A percentile compares a stretch with the other conserved stretches of the same genome.
phyloP scores from a whole-genome alignment of 2,113 vertebrate species.

The Cavia aperea region DNA sequence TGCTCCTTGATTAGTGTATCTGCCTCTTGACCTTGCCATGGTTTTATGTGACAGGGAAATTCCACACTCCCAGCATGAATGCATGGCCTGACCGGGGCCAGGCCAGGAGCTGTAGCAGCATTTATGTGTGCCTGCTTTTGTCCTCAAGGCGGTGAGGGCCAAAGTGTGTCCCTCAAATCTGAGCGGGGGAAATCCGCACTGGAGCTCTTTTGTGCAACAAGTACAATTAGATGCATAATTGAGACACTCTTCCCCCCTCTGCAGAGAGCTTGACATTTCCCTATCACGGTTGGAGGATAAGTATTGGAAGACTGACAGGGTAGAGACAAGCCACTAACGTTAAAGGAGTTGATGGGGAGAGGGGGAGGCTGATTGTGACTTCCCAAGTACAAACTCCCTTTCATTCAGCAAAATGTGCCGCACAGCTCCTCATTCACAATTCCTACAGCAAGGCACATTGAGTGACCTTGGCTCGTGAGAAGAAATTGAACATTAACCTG shows the following conservation, averaged over 20 bases:
- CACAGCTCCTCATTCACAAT: slow-evolving; percentile 3
- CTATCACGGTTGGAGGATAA: neutral
- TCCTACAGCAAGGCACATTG: neutral
- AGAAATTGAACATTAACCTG: neutral
- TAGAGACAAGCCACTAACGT: neutral
- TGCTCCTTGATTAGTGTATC: slow-evolving; percentile 42
- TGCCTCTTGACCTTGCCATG: slow-evolving; percentile 53
- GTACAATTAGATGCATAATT: slow-evolving; percentile 28
- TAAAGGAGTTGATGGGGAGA: neutral
- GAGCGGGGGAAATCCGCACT: neutral
- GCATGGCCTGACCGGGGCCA: neutral
- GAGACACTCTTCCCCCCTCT: neutral
- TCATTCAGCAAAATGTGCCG: slow-evolving; percentile 39
- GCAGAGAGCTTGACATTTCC: slow-evolving; percentile 45
- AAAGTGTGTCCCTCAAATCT: slow-evolving; percentile 21
- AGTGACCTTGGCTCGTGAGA: neutral
- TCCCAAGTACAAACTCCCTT: slow-evolving; percentile 42
- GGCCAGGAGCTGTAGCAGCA: neutral
- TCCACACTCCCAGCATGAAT: slow-evolving; percentile 45
- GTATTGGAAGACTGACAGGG: neutral
- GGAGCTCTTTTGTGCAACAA: slow-evolving; percentile 39
- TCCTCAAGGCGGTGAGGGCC: slow-evolving; percentile 20
- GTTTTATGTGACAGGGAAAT: slow-evolving; percentile 66
- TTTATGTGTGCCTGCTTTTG: slow-evolving; percentile 48
- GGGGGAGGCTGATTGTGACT: neutral